Percentiles rank a stretch among this genome's conserved stretches.
These are phyloP conservation scores for Panagrolaimus sp. DNA, from an alignment of 1,140 invertebrate genomes.

Conservation along the genomic window DNA sequence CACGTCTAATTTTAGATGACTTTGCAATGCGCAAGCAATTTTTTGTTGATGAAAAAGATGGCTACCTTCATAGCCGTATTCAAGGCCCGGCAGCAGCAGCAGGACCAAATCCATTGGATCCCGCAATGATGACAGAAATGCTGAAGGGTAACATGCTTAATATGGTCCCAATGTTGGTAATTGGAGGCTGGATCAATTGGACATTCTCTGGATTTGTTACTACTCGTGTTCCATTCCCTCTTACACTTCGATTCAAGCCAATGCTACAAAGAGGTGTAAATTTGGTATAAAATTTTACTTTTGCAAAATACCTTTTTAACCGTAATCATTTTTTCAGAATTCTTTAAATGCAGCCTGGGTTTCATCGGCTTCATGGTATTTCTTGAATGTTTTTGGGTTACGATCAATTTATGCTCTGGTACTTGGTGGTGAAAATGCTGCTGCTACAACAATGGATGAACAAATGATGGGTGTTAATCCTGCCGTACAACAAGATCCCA, in stretches of 20 bases:
- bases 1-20: no score
- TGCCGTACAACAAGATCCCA: conserved; percentile 10
- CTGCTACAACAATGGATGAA: conserved; percentile 49
- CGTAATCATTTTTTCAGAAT: no score
- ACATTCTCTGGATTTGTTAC: conserved; percentile 99
- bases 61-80: conserved; percentile 76
- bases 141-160: conserved; percentile 82
- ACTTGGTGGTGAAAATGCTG: conserved; percentile 89
- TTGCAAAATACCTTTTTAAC: no score
- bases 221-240: conserved; percentile 90
- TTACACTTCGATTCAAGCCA: conserved; percentile 94
- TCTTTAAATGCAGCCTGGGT: conserved; percentile 98
- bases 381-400: conserved; percentile 96
- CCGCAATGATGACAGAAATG: conserved; percentile 97
- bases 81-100: conserved; percentile 81
- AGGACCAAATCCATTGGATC: conserved; percentile 66
- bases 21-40: conserved; percentile 87
- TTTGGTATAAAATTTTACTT: no score
- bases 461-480: conserved; percentile 22
- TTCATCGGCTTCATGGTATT: conserved; percentile 99
- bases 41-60: conserved; percentile 89
- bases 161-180: conserved; percentile 46
- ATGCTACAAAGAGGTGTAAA: conserved; percentile 98
- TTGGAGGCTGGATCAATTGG: conserved; percentile 95
- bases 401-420: conserved; percentile 95